Conservation (phyloP, 2,797 vertebrate species). For the Otolemur crassicaudatus region DNA sequence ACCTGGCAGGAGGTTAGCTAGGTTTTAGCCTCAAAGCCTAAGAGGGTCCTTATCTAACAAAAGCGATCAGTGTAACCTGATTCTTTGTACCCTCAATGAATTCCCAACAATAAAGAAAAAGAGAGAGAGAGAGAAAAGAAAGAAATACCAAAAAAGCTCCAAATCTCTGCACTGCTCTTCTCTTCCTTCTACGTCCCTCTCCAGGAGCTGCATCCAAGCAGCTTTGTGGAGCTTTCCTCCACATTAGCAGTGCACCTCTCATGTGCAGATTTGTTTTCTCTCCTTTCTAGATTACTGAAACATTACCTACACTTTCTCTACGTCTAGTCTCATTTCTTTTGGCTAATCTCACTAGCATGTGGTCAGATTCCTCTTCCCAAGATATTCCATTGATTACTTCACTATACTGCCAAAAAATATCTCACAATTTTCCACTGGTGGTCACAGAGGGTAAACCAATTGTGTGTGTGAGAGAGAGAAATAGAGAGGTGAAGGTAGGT, state of each 20-base stretch:
- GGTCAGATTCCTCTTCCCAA: neutral
- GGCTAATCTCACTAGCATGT: neutral
- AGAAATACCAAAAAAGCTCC: no score
- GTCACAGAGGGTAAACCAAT: neutral
- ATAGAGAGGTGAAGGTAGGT: neutral
- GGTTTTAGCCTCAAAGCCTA: neutral
- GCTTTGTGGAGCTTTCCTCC: neutral
- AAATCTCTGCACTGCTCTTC: neutral
- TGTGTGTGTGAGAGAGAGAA: neutral
- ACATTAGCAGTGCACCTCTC: neutral
- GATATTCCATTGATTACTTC: neutral
- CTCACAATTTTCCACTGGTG: neutral
- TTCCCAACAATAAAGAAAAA: no score
- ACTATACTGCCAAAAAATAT: neutral
- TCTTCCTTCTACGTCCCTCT: neutral
- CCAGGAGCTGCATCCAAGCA: neutral
- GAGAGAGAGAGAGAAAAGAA: no score
- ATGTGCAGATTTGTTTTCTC: neutral
- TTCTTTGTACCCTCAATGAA: no score
- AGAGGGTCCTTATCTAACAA: no score
- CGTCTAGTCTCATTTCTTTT: neutral
- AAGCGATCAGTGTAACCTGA: no score
- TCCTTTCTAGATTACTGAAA: neutral
- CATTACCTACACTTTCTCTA: neutral
- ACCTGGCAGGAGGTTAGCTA: neutral